Base-by-base conservation (phyloP, 2,888 invertebrate species). In the Eudasyphora cyanicolor region DNA sequence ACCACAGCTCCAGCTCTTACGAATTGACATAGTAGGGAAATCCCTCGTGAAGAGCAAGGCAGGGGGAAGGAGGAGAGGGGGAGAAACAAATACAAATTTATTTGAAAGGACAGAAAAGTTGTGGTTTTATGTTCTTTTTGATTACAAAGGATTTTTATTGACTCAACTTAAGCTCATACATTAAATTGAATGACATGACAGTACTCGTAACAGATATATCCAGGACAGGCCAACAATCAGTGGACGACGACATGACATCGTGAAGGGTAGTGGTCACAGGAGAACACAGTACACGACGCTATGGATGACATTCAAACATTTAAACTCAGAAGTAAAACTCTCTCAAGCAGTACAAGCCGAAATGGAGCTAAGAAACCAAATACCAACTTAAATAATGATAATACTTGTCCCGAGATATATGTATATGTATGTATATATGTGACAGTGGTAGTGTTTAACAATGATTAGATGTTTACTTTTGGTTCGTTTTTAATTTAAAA, bases 171-270 rank as follows among this genome's bases (percentile, higher is more conserved):
- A 81, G 78, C 24, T 76, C 42, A 78, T 67, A 78, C 67, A 78
- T 78, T 78, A 78, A 81, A 84, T 67, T 73, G 57, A 77, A 78
- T 80, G 83, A 75, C 75, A 77, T 35, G 77, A 70, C 75, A 81
- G 19, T 45, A 60, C 29, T 24, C 60, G 24, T 10, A 24, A 21
- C 4, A 29, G 27, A 12, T n/a, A 42, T 21, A 32, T 17, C 12
- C 27, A 45, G 57, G 21, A 24, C 57, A 24, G 1, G 27, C 27
- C 27, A 57, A 24, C 51, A 19, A 45, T n/a, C n/a, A 32, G 27
- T 57, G 57, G 27, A 21, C 51, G 51, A 14, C 45, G n/a, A n/a
- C 2, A 6, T 45, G 45, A 14, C 45, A 45, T 45, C 2, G n/a
- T 45, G 45, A 2, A n/a, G n/a, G n/a, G n/a, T 45, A 12, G 27